Evolutionary conservation across 2,888 invertebrate genomes (phyloP).

Genomic region (Elegia similella): DNA sequence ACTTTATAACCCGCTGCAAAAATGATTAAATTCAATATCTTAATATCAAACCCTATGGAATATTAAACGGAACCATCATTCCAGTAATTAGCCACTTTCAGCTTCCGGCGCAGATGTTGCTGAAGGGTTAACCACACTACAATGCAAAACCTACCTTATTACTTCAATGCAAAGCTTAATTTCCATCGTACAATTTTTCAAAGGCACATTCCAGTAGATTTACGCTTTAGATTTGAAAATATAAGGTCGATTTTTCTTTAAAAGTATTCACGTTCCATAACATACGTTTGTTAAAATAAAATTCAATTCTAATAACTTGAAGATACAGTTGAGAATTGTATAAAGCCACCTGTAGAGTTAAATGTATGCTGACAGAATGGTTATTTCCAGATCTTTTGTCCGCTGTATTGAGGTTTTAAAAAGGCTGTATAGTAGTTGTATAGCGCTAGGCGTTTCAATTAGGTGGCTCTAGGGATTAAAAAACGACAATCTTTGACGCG

Average conservation of each 20-base stretch:
- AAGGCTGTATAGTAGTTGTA: conserved; percentile 3
- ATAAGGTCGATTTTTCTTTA: conserved; percentile 1
- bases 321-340: not conserved
- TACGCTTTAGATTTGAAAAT: not conserved
- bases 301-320: not conserved
- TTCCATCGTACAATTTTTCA: not conserved
- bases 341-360: conserved; percentile 2
- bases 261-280: not conserved
- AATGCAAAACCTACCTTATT: not conserved
- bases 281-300: not conserved
- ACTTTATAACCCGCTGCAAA: conserved; percentile 18
- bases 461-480: not conserved
- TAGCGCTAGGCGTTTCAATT: conserved; percentile 3
- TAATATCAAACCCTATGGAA: conserved; percentile 28
- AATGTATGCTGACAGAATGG: conserved; percentile 10
- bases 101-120: conserved; percentile 37
- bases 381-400: conserved; percentile 16
- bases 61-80: conserved; percentile 40
- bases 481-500: not conserved
- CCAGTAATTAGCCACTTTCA: conserved; percentile 46
- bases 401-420: conserved; percentile 10
- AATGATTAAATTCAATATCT: conserved; percentile 25
- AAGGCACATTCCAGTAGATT: not conserved
- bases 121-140: conserved; percentile 17
- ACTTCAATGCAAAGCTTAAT: not conserved